These are phyloP conservation scores for Arvicanthis niloticus DNA, from an alignment of 2,113 vertebrate genomes.

Conservation along the genomic window DNA sequence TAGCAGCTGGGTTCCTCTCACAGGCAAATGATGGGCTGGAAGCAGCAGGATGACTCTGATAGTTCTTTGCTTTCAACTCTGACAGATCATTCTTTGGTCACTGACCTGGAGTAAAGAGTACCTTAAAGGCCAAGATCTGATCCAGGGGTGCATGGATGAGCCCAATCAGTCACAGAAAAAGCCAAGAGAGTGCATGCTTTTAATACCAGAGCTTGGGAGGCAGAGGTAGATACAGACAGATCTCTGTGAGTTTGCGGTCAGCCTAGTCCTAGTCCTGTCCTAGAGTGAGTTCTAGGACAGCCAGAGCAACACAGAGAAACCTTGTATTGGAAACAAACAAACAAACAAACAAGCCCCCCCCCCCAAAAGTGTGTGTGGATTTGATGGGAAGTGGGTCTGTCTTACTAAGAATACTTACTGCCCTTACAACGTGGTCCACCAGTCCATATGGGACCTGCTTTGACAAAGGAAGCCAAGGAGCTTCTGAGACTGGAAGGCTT, in stretches of 20 bases:
- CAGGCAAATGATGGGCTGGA: background rate
- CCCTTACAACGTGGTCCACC: background rate
- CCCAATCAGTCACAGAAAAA: background rate
- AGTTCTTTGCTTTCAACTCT: background rate
- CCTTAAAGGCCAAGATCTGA: background rate
- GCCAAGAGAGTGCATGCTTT: background rate
- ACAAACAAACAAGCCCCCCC: too few species aligned
- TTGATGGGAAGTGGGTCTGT: background rate
- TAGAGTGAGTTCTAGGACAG: background rate
- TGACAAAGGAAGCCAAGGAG: background rate
- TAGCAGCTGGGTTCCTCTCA: background rate
- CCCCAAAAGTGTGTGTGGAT: background rate
- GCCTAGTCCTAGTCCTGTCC: background rate
- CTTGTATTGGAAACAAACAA: background rate
- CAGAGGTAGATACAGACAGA: background rate
- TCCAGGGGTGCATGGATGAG: background rate
- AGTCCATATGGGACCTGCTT: background rate
- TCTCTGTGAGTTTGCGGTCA: background rate
- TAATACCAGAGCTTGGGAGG: background rate
- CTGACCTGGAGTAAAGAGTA: background rate
- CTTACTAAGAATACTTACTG: fast-evolving
- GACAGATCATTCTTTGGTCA: background rate
- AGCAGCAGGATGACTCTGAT: fast-evolving
- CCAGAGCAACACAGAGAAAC: background rate
- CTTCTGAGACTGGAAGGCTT: background rate